A percentile compares a stretch with the other conserved stretches of the same genome.
These are phyloP conservation scores for Hippocampus comes DNA, from an alignment of 2,113 vertebrate species.

Conservation along the genomic window DNA sequence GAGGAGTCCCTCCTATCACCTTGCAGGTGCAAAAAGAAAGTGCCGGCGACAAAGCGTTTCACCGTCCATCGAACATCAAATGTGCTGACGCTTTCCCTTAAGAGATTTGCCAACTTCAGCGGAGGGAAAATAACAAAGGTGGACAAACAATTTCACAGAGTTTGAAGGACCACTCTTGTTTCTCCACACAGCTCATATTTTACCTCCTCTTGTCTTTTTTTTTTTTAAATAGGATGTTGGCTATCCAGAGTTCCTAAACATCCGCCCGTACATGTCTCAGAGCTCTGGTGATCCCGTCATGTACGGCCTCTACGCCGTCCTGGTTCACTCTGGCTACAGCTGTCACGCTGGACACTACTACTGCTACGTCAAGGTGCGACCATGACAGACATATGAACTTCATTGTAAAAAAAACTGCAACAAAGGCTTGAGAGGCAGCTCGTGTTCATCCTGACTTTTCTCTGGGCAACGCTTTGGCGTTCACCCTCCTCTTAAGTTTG, in stretches of 20 bases:
- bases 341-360: constrained; percentile 95
- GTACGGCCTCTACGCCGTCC: constrained; percentile 88
- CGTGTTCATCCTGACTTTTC: not conserved
- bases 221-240: constrained; percentile 79
- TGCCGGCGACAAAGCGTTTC: constrained; percentile 89
- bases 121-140: constrained; percentile 96
- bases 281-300: constrained; percentile 79
- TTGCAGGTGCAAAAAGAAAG: constrained; percentile 90
- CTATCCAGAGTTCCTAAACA: constrained; percentile 88
- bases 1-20: not conserved
- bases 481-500: too few species aligned
- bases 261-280: constrained; percentile 93
- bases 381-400: not conserved
- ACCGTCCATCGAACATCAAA: constrained; percentile 87
- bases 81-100: constrained; percentile 87
- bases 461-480: too few species aligned
- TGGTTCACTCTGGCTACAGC: constrained; percentile 93
- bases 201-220: not conserved
- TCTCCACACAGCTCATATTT: not conserved
- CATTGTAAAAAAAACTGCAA: not conserved
- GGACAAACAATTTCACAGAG: constrained; percentile 5
- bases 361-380: constrained; percentile 89
- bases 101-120: constrained; percentile 88
- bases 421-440: not conserved
- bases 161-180: not conserved